Percentiles rank a stretch among this genome's conserved stretches.
These are phyloP conservation scores for Nothocercus nigrocapillus DNA, from an alignment of 2,113 vertebrate genomes.

Conservation along the genomic window DNA sequence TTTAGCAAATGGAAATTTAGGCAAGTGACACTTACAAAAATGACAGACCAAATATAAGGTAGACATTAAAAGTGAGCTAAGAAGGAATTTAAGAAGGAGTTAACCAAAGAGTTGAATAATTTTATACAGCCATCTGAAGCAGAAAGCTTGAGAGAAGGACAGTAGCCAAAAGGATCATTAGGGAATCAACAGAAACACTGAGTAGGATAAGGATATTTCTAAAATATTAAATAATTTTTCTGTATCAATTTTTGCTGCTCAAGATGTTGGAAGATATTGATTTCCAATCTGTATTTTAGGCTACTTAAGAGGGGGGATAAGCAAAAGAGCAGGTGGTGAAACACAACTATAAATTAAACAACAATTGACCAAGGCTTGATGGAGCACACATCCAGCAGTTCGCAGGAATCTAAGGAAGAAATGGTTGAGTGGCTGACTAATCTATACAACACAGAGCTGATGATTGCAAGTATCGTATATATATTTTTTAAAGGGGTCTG, in stretches of 20 bases:
- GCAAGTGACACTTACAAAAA: not conserved
- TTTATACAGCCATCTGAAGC: not conserved
- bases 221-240: constrained; percentile 5
- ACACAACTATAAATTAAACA: not conserved
- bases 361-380: not conserved
- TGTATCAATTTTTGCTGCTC: not conserved
- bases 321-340: not conserved
- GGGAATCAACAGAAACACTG: not conserved
- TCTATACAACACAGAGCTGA: not conserved
- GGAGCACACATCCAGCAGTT: not conserved
- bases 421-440: not conserved
- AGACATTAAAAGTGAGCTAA: not conserved
- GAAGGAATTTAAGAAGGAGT: not conserved
- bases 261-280: not conserved
- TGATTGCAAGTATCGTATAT: not conserved
- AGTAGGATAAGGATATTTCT: not conserved
- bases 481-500: not conserved
- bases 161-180: not conserved
- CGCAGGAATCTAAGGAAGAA: not conserved
- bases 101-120: not conserved
- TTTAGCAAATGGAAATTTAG: not conserved
- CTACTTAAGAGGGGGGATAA: not conserved
- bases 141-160: not conserved
- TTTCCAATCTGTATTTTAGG: constrained; percentile 29
- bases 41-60: not conserved